Evolutionary conservation across 1,140 invertebrate species (phyloP), one percentile per base, ranked within the genome.

Genomic region (Drosophila guanche): DNA sequence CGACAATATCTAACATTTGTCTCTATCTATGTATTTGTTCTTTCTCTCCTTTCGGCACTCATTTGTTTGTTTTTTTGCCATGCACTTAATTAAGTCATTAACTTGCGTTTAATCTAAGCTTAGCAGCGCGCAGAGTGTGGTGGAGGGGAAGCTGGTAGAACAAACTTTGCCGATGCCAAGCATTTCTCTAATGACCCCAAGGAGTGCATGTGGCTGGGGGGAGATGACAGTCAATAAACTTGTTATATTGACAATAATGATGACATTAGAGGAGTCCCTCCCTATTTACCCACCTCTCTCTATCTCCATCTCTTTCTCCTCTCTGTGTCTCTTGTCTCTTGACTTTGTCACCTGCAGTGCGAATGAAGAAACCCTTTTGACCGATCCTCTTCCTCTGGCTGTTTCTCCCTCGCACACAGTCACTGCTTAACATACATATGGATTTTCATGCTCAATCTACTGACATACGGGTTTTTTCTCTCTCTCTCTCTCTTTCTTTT

Each of bases 181-280:
- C 62, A 75, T 81, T 81, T 81, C 61, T 88, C 68, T 77, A 84
- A 84, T 84, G 79, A 84, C 79, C 79, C 79, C 50, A 10, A 29
- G 22, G 10, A 22, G 37, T 42, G 6, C 12, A 3, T 14, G 53
- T 12, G 14, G 33, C 42, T 0, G 3, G n/a, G 47, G 43, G 33
- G 23, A 12, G 27, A 10, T 16, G 33, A 41, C 68, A 74, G 74
- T 73, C 83, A 86, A 88, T 88, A 88, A 86, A 86, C 83, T 86
- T 88, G 83, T 86, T 86, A 86, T 86, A 86, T 85, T 88, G 83
- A 83, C 83, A 83, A 85, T 85, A 85, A 85, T 85, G 77, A 85
- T 85, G 81, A 85, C 81, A 86, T 85, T 85, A 80, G 81, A 85
- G 73, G 59, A 58, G 63, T 58, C 83, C 62, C 50, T 12, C 3